Evolutionary conservation across 1,140 invertebrate species (phyloP).

Genomic region (Coptotermes formosanus): DNA sequence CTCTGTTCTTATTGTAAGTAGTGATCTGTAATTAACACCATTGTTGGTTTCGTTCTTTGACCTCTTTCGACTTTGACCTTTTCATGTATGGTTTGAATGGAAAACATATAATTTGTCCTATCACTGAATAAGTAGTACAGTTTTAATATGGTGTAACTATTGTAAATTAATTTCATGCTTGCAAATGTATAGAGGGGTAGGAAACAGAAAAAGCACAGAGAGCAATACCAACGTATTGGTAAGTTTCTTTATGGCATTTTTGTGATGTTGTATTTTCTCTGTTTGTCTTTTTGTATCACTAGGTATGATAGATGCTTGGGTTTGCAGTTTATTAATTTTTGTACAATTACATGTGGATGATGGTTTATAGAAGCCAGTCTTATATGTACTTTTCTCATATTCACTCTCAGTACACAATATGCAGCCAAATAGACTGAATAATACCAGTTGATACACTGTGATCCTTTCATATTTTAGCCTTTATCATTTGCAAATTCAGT

Average conservation of each 20-base stretch:
- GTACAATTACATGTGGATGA: neutral
- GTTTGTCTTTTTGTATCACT: neutral
- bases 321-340: neutral
- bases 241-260: conserved; percentile 48
- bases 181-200: conserved; percentile 58
- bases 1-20: neutral
- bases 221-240: conserved; percentile 81
- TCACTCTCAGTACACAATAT: neutral
- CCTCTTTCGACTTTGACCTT: neutral
- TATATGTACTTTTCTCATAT: neutral
- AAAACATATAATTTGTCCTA: neutral
- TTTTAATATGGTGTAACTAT: conserved; percentile 38
- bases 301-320: neutral
- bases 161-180: conserved; percentile 46
- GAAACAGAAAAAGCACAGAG: conserved; percentile 69
- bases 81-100: neutral
- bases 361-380: neutral
- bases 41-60: neutral
- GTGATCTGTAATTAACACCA: neutral
- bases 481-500: no score
- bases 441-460: no score
- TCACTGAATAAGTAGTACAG: neutral
- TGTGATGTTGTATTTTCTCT: neutral
- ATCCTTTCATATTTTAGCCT: no score
- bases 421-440: neutral